Evolutionary conservation across 53 echinoderm and acorn worm genomes (phyloP).

Genomic region (Astropecten irregularis): DNA sequence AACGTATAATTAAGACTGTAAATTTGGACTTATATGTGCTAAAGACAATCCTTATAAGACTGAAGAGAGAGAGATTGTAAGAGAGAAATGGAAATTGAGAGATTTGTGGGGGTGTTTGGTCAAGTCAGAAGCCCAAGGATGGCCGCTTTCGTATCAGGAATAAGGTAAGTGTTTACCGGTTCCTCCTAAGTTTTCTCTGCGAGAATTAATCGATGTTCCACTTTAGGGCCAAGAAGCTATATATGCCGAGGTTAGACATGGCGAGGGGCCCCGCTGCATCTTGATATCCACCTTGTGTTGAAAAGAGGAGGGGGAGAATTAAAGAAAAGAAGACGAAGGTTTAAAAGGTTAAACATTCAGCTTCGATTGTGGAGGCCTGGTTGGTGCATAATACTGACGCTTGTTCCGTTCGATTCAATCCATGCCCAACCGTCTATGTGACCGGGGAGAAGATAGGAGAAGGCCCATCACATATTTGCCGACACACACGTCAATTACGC

Average conservation of each 20-base stretch:
- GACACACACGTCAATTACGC: constrained; percentile 39
- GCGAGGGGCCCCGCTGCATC: neutral
- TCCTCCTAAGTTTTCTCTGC: neutral
- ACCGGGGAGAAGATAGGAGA: neutral
- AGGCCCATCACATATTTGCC: neutral
- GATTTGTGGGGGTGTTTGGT: too few relatives aligned
- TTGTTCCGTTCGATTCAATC: constrained; percentile 38
- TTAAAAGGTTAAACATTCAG: constrained; percentile 45
- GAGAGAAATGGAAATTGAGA: too few relatives aligned
- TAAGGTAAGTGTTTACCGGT: constrained; percentile 50
- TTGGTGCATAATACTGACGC: constrained; percentile 16
- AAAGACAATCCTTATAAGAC: too few relatives aligned
- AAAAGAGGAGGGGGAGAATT: neutral
- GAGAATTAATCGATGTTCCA: constrained; percentile 43
- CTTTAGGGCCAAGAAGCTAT: constrained; percentile 29
- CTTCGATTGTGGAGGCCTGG: constrained; percentile 25
- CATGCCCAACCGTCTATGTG: neutral
- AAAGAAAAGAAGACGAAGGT: constrained; percentile 6
- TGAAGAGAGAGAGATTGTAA: too few relatives aligned
- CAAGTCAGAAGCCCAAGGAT: too few relatives aligned
- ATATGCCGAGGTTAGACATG: neutral
- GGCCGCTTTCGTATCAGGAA: too few relatives aligned
- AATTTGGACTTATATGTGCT: too few relatives aligned
- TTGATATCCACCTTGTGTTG: neutral
- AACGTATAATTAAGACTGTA: too few relatives aligned